Evolutionary conservation across 2,113 vertebrate species (phyloP).

Genomic region (Hylia prasina): DNA sequence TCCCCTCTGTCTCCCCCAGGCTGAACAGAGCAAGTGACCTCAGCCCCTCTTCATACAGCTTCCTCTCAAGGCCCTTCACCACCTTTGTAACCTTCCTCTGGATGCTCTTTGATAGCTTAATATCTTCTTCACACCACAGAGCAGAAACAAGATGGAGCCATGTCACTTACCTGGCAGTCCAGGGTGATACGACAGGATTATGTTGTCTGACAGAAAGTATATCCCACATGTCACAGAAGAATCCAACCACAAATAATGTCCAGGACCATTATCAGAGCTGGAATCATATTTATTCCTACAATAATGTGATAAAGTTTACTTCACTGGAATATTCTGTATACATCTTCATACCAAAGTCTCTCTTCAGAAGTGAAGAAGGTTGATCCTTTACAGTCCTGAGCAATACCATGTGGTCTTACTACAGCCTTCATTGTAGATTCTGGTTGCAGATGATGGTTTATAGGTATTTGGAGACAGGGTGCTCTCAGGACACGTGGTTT

Average conservation of each 20-base stretch:
- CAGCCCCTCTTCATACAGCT: accelerated
- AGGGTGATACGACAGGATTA: background rate
- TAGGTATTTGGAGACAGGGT: no score
- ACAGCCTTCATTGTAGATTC: no score
- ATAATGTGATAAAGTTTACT: background rate
- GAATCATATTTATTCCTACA: background rate
- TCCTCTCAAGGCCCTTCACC: background rate
- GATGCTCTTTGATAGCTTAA: background rate
- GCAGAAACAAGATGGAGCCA: accelerated
- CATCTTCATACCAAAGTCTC: background rate
- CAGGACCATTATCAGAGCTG: background rate
- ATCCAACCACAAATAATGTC: background rate
- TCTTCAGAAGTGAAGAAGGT: background rate
- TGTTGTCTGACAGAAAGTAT: background rate
- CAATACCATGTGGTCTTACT: background rate
- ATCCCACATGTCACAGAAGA: background rate
- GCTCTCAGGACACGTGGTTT: no score
- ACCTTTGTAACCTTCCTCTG: background rate
- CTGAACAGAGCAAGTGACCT: background rate
- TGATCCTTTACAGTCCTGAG: background rate
- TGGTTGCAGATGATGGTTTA: no score
- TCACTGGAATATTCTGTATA: background rate
- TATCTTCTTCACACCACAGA: background rate
- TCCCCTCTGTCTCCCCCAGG: background rate
- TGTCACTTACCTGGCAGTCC: background rate